A percentile compares a stretch with the other conserved stretches of the same genome.
Conservation (phyloP, 64 coral and sea anemone species). For the Stylophora pistillata region DNA sequence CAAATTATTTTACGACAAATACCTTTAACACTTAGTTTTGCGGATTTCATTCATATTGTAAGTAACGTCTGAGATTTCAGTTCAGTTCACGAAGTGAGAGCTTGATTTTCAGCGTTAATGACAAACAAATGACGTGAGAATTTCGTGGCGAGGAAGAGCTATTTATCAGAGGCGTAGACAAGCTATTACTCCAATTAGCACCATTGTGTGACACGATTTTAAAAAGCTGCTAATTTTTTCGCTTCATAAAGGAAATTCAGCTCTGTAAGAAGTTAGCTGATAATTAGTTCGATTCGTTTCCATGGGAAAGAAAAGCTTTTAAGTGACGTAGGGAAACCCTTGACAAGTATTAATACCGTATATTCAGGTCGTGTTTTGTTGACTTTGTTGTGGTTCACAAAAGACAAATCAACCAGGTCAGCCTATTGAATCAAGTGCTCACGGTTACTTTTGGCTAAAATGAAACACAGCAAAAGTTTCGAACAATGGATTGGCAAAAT, state of each 20-base stretch:
- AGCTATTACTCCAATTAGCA: constrained; percentile 44
- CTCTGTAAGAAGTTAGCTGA: background rate
- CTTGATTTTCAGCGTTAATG: background rate
- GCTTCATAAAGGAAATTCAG: constrained; percentile 23
- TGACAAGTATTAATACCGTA: constrained; percentile 9
- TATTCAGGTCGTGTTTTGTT: background rate
- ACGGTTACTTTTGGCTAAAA: constrained; percentile 2
- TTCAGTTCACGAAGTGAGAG: background rate
- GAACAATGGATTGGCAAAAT: background rate
- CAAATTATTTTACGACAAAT: background rate
- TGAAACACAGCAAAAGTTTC: constrained; percentile 8
- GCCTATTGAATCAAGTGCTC: background rate
- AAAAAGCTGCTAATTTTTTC: constrained; percentile 35
- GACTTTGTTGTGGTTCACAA: constrained; percentile 13
- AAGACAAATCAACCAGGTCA: constrained; percentile 12
- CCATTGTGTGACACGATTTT: constrained; percentile 5
- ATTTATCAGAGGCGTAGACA: constrained; percentile 5
- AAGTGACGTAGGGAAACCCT: background rate
- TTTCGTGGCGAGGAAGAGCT: background rate
- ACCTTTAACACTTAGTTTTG: background rate
- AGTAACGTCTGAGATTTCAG: background rate
- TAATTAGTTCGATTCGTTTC: constrained; percentile 26
- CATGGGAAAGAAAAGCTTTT: background rate
- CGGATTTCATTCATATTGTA: background rate
- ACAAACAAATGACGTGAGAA: constrained; percentile 19